Percentiles rank a stretch among this genome's conserved stretches.
phyloP scores from a whole-genome alignment of 2,113 vertebrate genomes.

The Bos javanicus region DNA sequence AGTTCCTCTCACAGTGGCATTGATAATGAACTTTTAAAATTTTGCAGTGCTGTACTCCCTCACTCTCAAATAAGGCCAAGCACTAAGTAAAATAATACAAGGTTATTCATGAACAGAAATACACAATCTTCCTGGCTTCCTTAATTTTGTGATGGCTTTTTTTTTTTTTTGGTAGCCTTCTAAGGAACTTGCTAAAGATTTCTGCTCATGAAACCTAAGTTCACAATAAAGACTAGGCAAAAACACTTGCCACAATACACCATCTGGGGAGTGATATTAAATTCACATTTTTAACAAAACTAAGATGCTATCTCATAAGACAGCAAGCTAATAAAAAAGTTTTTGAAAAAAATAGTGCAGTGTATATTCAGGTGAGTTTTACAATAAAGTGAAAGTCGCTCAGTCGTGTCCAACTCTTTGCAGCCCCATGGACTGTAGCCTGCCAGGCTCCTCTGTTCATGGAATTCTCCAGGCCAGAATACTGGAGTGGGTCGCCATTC shows the following conservation, averaged over 20 bases:
- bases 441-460: background rate
- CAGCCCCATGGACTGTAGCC: background rate
- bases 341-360: background rate
- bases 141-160: background rate
- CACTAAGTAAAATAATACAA: constrained; percentile 1
- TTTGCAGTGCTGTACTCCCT: background rate
- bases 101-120: background rate
- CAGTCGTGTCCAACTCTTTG: background rate
- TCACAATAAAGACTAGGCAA: background rate
- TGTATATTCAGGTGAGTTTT: background rate
- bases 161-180: background rate
- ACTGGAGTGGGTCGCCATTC: background rate
- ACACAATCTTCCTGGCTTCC: background rate
- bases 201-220: background rate
- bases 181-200: background rate
- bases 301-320: background rate
- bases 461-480: background rate
- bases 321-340: background rate
- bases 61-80: background rate
- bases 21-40: constrained; percentile 14
- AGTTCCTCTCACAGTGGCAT: background rate
- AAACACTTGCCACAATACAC: background rate
- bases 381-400: background rate
- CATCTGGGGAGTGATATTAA: background rate
- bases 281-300: background rate